phyloP scores from a whole-genome alignment of 2,113 vertebrate genomes.

The Neomonachus schauinslandi region DNA sequence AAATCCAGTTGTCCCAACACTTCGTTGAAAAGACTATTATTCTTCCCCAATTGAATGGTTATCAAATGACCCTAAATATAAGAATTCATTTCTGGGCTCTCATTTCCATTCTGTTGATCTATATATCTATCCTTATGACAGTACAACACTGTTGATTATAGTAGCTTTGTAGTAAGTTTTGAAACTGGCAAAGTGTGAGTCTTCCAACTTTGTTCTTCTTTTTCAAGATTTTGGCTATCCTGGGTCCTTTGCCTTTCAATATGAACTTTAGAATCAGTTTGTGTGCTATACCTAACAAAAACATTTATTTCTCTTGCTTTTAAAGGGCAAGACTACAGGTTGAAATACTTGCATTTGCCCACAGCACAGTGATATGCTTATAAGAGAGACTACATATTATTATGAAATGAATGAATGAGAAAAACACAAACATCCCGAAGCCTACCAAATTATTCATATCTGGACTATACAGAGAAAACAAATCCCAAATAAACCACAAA shows the following conservation, averaged over 20 bases:
- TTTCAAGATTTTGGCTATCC: constrained; percentile 27
- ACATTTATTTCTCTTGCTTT: background rate
- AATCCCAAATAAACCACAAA: background rate
- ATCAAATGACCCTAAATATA: background rate
- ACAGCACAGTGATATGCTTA: background rate
- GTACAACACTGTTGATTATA: background rate
- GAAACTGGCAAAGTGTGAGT: background rate
- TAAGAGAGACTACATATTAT: background rate
- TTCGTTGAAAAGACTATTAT: background rate
- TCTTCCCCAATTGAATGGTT: background rate
- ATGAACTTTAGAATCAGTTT: background rate
- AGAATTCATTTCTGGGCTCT: background rate
- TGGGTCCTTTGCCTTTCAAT: background rate
- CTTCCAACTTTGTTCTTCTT: background rate
- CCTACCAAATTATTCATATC: background rate
- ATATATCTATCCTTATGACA: too few relatives aligned
- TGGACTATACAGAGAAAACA: background rate
- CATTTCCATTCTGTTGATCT: background rate
- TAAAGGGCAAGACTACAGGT: background rate
- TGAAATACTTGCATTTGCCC: background rate
- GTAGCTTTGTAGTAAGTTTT: background rate
- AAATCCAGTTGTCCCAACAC: background rate
- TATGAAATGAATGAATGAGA: constrained; percentile 13
- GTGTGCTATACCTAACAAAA: background rate
- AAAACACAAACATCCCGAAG: background rate